A percentile compares a stretch with the other conserved stretches of the same genome.
Conservation (phyloP, 2,797 vertebrate genomes). For the Halcyon chelicuti region DNA sequence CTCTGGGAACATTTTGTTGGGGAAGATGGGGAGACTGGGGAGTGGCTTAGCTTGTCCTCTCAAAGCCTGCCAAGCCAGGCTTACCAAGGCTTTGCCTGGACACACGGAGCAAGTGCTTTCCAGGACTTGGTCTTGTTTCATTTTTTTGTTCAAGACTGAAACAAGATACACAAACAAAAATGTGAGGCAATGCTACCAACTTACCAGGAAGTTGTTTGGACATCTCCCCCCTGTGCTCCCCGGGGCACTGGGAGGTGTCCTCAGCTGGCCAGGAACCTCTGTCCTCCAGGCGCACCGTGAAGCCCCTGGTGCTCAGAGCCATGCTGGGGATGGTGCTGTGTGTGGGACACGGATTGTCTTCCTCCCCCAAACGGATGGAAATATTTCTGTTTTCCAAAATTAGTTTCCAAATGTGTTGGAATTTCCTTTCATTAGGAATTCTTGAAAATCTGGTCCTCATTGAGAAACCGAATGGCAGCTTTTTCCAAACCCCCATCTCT, state of each 20-base stretch:
- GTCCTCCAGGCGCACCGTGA: neutral
- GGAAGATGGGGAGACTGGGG: neutral
- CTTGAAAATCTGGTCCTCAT: constrained; percentile 59
- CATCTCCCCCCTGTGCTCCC: neutral
- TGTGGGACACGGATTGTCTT: neutral
- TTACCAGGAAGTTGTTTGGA: neutral
- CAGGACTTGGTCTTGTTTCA: neutral
- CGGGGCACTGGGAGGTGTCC: neutral
- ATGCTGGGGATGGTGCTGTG: neutral
- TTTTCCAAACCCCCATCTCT: neutral
- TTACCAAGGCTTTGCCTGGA: neutral
- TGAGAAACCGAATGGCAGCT: neutral
- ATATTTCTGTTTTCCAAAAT: constrained; percentile 49
- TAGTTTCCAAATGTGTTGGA: constrained; percentile 41
- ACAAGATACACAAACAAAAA: neutral
- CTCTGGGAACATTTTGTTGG: neutral
- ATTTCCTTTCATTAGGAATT: constrained; percentile 53
- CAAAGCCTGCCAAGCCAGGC: neutral
- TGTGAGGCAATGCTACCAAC: neutral
- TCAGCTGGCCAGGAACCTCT: neutral
- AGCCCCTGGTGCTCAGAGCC: neutral
- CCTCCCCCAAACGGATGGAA: neutral
- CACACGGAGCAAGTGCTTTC: neutral
- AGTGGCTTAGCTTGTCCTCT: neutral
- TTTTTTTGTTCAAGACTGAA: neutral